Evolutionary conservation across 2,888 invertebrate species (phyloP).

Genomic region (Acrocyrtus sp.): DNA sequence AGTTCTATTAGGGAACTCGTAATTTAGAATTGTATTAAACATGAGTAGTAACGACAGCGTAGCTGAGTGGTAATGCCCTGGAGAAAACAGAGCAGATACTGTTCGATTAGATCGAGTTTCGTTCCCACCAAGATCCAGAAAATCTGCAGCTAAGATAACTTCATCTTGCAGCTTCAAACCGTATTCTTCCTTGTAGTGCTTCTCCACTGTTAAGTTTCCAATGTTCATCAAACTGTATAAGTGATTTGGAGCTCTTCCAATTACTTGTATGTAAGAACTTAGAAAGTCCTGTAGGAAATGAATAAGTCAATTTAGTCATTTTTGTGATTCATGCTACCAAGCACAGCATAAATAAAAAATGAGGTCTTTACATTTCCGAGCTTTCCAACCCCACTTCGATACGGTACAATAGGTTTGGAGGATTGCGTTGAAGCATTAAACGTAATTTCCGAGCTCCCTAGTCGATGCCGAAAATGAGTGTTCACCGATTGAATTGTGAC

Average conservation of each 20-base stretch:
- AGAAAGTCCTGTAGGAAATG: constrained; percentile 4
- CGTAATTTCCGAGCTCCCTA: neutral
- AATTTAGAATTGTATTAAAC: constrained; percentile 29
- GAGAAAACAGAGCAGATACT: constrained; percentile 36
- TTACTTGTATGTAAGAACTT: neutral
- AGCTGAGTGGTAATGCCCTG: constrained; percentile 22
- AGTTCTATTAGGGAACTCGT: constrained; percentile 10
- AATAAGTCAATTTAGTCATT: neutral
- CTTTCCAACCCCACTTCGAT: too few relatives aligned
- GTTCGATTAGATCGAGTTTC: neutral
- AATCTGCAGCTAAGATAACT: constrained; percentile 25
- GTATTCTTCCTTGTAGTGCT: neutral
- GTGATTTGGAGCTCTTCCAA: neutral
- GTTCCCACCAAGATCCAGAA: constrained; percentile 4
- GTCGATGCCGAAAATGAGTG: neutral
- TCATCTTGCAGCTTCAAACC: constrained; percentile 17
- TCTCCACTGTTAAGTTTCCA: neutral
- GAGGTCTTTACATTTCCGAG: too few relatives aligned
- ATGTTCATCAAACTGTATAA: neutral
- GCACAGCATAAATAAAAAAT: too few relatives aligned
- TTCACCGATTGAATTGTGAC: constrained; percentile 24
- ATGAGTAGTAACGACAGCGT: constrained; percentile 24
- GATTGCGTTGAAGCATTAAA: neutral
- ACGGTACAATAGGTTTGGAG: neutral
- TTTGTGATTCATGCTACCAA: too few relatives aligned